A percentile compares a stretch with the other conserved stretches of the same genome.
Evolutionary conservation across 2,888 invertebrate species (phyloP).

Genomic region (Acronicta aceris): DNA sequence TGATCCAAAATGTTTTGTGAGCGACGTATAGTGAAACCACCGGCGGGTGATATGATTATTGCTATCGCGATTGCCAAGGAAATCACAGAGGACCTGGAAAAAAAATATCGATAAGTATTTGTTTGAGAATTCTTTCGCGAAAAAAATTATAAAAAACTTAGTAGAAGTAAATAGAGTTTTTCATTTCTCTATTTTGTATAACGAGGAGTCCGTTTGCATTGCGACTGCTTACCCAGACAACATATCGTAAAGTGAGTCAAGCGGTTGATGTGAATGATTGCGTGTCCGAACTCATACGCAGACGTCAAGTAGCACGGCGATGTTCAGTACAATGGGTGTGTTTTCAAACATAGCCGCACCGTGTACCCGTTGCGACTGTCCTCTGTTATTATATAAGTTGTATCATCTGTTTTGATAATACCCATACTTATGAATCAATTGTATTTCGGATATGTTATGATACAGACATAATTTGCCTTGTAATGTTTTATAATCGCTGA

Average conservation of each 20-base stretch:
- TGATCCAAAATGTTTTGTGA: constrained; percentile 30
- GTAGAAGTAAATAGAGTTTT: background rate
- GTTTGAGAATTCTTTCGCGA: background rate
- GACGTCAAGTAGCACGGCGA: background rate
- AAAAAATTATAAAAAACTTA: too few relatives aligned
- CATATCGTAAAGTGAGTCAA: constrained; percentile 34
- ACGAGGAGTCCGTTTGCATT: background rate
- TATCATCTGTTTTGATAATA: constrained; percentile 55
- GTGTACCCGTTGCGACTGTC: constrained; percentile 23
- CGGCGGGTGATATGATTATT: constrained; percentile 64
- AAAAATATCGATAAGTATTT: constrained; percentile 35
- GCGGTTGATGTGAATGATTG: constrained; percentile 17
- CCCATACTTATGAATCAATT: constrained; percentile 45
- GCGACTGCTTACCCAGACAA: constrained; percentile 28
- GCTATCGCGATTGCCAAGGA: constrained; percentile 68
- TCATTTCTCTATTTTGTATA: background rate
- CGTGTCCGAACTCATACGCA: constrained; percentile 18
- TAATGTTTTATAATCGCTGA: constrained; percentile 20
- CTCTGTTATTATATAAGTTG: constrained; percentile 48
- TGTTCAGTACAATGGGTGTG: constrained; percentile 42
- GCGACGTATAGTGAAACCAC: constrained; percentile 68
- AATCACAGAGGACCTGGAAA: constrained; percentile 79
- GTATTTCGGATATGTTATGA: constrained; percentile 52
- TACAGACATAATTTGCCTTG: constrained; percentile 19
- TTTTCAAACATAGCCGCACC: constrained; percentile 51